Evolutionary conservation across 2,888 invertebrate species (phyloP).

Genomic region (Pecten maximus): DNA sequence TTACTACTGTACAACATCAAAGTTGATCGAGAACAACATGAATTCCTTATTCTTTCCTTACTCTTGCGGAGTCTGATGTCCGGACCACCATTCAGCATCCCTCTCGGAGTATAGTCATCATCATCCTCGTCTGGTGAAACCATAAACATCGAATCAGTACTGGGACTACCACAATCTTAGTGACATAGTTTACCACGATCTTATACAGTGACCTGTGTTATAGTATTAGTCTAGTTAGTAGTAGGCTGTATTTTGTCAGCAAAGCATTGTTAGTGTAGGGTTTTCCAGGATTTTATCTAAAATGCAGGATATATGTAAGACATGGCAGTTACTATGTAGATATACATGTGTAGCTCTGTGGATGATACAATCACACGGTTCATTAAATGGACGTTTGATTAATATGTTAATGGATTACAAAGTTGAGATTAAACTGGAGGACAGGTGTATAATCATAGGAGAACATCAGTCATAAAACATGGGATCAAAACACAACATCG

Average conservation of each 20-base stretch:
- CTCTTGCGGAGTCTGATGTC: conserved; percentile 72
- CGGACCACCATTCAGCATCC: conserved; percentile 72
- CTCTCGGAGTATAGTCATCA: conserved; percentile 73
- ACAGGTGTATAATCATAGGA: background rate
- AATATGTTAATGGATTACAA: background rate
- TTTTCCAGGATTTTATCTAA: background rate
- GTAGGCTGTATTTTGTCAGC: background rate
- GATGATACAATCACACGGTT: background rate
- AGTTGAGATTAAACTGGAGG: background rate
- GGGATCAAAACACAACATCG: background rate
- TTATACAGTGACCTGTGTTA: conserved; percentile 28
- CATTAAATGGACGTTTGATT: background rate
- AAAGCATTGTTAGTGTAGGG: background rate
- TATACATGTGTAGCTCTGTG: background rate
- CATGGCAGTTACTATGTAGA: too few relatives aligned
- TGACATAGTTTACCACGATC: background rate
- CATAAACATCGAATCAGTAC: background rate
- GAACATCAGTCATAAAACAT: background rate
- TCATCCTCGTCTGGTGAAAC: conserved; percentile 67
- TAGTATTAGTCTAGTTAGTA: background rate
- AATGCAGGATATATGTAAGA: background rate
- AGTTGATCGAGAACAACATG: background rate
- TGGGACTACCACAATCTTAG: background rate
- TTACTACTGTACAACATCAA: background rate
- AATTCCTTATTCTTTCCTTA: conserved; percentile 53